Percentiles rank a stretch among this genome's conserved stretches.
Evolutionary conservation across 2,888 invertebrate species (phyloP).

Genomic region (Cheilosia grossa): DNA sequence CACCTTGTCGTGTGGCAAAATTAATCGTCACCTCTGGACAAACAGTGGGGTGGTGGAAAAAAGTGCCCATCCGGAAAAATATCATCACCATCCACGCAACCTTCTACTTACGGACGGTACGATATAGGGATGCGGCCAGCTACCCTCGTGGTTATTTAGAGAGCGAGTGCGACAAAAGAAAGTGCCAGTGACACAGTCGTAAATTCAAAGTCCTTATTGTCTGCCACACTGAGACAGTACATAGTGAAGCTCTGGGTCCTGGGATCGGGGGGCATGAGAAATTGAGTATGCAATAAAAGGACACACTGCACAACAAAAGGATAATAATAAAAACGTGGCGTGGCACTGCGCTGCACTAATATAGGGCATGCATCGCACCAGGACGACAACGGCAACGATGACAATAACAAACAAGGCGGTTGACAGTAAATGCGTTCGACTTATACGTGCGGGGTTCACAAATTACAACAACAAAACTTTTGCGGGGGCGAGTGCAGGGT

Average conservation of each 20-base stretch:
- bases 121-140: neutral
- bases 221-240: slow-evolving; percentile 5
- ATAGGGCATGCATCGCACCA: slow-evolving; percentile 31
- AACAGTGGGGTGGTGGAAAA: slow-evolving; percentile 24
- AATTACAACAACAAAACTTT: slow-evolving; percentile 38
- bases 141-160: neutral
- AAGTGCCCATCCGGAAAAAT: slow-evolving; percentile 48
- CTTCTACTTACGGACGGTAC: slow-evolving; percentile 41
- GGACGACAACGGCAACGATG: slow-evolving; percentile 21
- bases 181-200: slow-evolving; percentile 61
- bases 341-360: slow-evolving; percentile 9
- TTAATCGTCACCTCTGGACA: slow-evolving; percentile 67
- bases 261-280: slow-evolving; percentile 24
- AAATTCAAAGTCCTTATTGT: slow-evolving; percentile 67
- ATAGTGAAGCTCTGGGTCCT: neutral
- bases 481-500: neutral
- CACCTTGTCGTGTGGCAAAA: slow-evolving; percentile 67
- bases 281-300: slow-evolving; percentile 59
- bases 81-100: slow-evolving; percentile 65
- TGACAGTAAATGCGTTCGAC: slow-evolving; percentile 68
- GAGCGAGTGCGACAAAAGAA: slow-evolving; percentile 43
- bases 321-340: slow-evolving; percentile 58
- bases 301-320: slow-evolving; percentile 39
- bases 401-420: slow-evolving; percentile 59
- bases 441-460: slow-evolving; percentile 46